These are phyloP conservation scores for Tetramorium bicarinatum DNA, from an alignment of 2,888 invertebrate species.

Conservation along the genomic window DNA sequence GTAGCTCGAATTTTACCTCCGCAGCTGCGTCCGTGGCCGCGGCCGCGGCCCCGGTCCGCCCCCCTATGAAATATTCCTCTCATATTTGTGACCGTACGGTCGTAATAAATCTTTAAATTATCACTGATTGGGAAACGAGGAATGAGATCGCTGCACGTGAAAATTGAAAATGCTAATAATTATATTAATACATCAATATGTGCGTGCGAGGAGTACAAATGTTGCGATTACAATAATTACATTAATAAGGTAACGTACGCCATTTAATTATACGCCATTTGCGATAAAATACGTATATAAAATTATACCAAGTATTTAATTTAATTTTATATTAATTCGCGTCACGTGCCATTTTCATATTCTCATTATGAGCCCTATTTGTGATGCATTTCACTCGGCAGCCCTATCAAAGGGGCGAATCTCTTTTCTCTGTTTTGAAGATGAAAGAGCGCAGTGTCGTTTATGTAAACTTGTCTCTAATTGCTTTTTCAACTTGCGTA, in stretches of 20 bases:
- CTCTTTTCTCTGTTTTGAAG: background rate
- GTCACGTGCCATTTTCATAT: background rate
- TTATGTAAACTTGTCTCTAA: constrained; percentile 31
- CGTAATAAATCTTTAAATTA: constrained; percentile 38
- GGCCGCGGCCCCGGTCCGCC: no score
- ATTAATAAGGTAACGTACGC: constrained; percentile 25
- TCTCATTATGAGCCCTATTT: background rate
- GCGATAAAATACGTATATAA: constrained; percentile 15
- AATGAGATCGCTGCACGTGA: background rate
- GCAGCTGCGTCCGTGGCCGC: background rate
- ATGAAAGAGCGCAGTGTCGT: constrained; percentile 11
- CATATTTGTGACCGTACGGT: background rate
- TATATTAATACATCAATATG: constrained; percentile 28
- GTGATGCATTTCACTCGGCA: constrained; percentile 7
- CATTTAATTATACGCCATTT: constrained; percentile 34
- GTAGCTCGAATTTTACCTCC: constrained; percentile 9
- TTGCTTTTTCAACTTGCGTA: constrained; percentile 22
- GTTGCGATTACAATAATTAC: constrained; percentile 37
- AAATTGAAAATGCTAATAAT: constrained; percentile 39
- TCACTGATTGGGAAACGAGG: constrained; percentile 11
- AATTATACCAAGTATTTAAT: constrained; percentile 26
- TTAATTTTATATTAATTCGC: constrained; percentile 41
- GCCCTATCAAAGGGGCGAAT: background rate
- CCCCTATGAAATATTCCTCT: background rate
- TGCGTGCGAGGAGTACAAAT: background rate